Evolutionary conservation across 2,797 vertebrate species (phyloP), one percentile per base, ranked within the genome.

Genomic region (Coccyzus lansbergi): DNA sequence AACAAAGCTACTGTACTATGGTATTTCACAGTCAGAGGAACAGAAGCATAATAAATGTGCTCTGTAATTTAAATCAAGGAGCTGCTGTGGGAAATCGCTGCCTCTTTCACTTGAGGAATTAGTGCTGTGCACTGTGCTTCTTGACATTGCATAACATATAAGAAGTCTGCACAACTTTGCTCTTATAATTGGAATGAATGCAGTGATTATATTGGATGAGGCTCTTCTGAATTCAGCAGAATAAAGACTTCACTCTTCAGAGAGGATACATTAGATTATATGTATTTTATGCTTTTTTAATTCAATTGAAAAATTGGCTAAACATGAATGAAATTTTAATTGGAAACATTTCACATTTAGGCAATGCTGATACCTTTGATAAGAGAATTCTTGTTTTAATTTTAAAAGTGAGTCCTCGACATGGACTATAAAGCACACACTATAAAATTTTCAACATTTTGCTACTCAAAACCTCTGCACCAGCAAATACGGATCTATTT

Each of bases 1-100:
- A 98, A 98, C 97, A 98, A 98, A 98, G 97, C 98, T 98, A 98
- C 98, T 98, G 97, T 98, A 98, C 98, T 98, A 95, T 98, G 97
- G 98, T 98, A 98, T 98, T 98, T 98, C 98, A 98, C 98, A 98
- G 98, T 97, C 96, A 98, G 98, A 97, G 97, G 98, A 98, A 98
- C 97, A 98, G 98, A 98, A 97, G 97, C 97, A 97, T 97, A 98
- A 98, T 98, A 98, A 98, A 98, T 98, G 98, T 97, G 97, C 97
- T 98, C 98, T 98, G 98, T 98, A 98, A 98, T 98, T 98, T 98
- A 98, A 98, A 99, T 98, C 98, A 98, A 98, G 98, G 97, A 95
- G 96, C 97, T 98, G 97, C 98, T 98, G 98, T 98, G 98, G 98
- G 98, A 98, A 98, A 98, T 98, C 96, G 93, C 97, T 97, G 98